Evolutionary conservation across 2,113 vertebrate species (phyloP).

Genomic region (Albula glossodonta): DNA sequence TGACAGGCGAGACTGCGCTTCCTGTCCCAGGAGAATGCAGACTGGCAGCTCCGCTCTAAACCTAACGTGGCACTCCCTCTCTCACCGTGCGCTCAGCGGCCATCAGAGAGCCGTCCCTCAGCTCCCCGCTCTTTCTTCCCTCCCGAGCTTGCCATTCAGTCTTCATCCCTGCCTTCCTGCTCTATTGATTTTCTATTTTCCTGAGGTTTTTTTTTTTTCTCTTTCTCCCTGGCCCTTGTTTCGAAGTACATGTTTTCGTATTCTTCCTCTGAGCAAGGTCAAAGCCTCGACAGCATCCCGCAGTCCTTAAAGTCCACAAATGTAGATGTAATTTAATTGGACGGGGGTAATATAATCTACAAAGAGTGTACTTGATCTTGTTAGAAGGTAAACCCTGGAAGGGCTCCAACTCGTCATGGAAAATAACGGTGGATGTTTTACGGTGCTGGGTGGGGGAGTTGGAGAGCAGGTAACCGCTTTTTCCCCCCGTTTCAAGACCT

Average conservation of each 20-base stretch:
- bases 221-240: conserved; percentile 34
- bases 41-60: conserved; percentile 25
- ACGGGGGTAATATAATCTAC: conserved; percentile 69
- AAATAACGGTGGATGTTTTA: conserved; percentile 33
- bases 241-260: conserved; percentile 8
- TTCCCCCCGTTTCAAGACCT: neutral
- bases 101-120: conserved; percentile 46
- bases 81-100: conserved; percentile 42
- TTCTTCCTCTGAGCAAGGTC: conserved; percentile 70
- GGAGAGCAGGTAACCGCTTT: neutral
- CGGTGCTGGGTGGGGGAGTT: conserved; percentile 14
- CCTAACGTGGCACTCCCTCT: conserved; percentile 26
- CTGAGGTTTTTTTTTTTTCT: conserved; percentile 32
- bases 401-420: conserved; percentile 49
- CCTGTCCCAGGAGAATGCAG: conserved; percentile 36
- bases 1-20: conserved; percentile 22
- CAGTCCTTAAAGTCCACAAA: conserved; percentile 70
- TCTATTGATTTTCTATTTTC: conserved; percentile 70
- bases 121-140: conserved; percentile 42
- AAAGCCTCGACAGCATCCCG: conserved; percentile 51
- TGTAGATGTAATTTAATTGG: conserved; percentile 75
- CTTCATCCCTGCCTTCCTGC: conserved; percentile 58
- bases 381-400: conserved; percentile 58
- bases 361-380: conserved; percentile 67
- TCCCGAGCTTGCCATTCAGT: conserved; percentile 60